Evolutionary conservation across 2,113 vertebrate species (phyloP).

Genomic region (Oceanodroma tethys): DNA sequence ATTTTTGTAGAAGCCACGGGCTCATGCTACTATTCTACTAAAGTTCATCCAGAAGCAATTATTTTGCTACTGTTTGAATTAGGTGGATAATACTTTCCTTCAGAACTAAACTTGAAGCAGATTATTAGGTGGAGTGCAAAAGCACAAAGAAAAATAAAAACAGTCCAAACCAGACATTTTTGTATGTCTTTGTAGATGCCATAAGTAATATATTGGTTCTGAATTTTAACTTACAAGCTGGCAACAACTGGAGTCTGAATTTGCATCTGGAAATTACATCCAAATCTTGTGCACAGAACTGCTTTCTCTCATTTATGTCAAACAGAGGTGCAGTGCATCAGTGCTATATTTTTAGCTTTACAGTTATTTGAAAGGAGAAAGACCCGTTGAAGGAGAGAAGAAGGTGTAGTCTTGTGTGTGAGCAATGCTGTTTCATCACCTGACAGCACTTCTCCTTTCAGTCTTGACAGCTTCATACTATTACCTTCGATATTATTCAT

Average conservation of each 20-base stretch:
- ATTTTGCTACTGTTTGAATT: background rate
- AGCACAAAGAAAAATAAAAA: background rate
- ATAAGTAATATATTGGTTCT: background rate
- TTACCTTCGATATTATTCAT: background rate
- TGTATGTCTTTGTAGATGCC: background rate
- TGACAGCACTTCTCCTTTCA: background rate
- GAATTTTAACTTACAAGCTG: background rate
- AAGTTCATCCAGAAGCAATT: background rate
- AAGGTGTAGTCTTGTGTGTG: background rate
- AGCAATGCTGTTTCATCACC: background rate
- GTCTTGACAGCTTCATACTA: background rate
- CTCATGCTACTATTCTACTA: background rate
- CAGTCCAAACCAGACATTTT: background rate
- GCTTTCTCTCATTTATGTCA: constrained; percentile 20
- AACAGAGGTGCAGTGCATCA: background rate
- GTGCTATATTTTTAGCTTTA: background rate
- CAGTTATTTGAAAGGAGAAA: background rate
- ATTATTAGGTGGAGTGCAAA: background rate
- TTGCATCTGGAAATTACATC: constrained; percentile 15
- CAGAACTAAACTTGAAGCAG: background rate
- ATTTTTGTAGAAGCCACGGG: background rate
- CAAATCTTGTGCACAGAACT: background rate
- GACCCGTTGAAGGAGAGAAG: background rate
- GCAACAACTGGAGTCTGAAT: background rate
- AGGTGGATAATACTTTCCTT: background rate